These are phyloP conservation scores for Leiothrix lutea DNA, from an alignment of 2,113 vertebrate species.

Conservation along the genomic window DNA sequence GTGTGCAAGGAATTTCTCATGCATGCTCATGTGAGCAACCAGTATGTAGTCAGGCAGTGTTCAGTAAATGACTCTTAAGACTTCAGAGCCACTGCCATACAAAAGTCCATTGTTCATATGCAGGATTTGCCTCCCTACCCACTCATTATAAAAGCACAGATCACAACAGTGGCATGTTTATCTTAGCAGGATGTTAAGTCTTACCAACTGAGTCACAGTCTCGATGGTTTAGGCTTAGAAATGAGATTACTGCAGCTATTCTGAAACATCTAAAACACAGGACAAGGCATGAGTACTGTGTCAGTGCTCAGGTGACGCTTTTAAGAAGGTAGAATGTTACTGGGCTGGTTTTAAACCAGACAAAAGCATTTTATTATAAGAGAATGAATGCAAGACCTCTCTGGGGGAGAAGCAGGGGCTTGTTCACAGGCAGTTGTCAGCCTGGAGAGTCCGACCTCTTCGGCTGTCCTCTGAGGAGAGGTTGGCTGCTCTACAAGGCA, in stretches of 20 bases:
- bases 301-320: background rate
- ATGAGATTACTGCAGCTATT: background rate
- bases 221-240: background rate
- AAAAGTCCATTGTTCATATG: constrained; percentile 17
- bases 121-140: background rate
- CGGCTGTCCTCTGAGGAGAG: background rate
- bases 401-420: background rate
- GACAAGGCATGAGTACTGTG: background rate
- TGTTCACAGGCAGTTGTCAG: background rate
- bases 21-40: background rate
- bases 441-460: background rate
- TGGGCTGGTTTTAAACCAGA: background rate
- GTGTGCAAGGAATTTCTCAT: constrained; percentile 18
- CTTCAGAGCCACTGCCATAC: background rate
- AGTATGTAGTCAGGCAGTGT: background rate
- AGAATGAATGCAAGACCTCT: background rate
- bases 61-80: background rate
- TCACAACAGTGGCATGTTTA: constrained; percentile 18
- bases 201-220: background rate
- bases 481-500: background rate
- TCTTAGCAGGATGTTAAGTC: constrained; percentile 7
- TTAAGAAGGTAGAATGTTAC: background rate
- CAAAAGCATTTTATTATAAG: background rate
- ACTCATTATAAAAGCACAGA: constrained; percentile 1
- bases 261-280: background rate